A percentile compares a stretch with the other conserved stretches of the same genome.
These are phyloP conservation scores for Thalassarche chlororhynchos DNA, from an alignment of 2,113 vertebrate species.

Conservation along the genomic window DNA sequence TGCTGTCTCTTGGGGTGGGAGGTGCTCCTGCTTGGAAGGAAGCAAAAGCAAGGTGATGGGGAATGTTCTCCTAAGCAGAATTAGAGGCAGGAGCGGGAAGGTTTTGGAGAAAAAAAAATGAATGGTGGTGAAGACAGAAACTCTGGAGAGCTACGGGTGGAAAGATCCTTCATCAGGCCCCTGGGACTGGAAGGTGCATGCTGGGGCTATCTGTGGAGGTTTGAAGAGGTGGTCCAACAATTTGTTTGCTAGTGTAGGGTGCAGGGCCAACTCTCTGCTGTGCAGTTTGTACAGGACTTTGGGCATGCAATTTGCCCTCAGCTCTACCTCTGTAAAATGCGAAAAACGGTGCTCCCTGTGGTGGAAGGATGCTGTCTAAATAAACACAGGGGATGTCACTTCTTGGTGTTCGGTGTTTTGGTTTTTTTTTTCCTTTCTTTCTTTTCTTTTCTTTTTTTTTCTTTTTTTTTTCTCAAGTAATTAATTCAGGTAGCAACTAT, in stretches of 20 bases:
- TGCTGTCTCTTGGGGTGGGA: not conserved
- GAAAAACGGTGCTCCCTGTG: not conserved
- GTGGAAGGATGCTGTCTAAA: not conserved
- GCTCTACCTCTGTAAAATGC: not conserved
- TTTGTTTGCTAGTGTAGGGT: not conserved
- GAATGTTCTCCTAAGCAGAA: not conserved
- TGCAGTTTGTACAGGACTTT: not conserved
- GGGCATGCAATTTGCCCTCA: not conserved
- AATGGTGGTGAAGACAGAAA: not conserved
- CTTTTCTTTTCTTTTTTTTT: too few species aligned
- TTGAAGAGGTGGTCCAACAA: not conserved
- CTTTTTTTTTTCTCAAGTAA: not conserved
- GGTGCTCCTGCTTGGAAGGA: not conserved
- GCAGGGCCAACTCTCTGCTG: not conserved
- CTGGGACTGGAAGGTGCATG: not conserved
- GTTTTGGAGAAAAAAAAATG: not conserved
- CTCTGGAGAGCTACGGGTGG: not conserved
- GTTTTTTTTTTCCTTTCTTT: too few species aligned
- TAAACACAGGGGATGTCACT: not conserved
- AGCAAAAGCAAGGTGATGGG: not conserved
- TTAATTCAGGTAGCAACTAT: not conserved
- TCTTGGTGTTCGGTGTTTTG: not conserved
- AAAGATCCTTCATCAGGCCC: not conserved
- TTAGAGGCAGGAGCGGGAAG: not conserved
- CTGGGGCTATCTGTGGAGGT: not conserved